Conservation (phyloP, 2,888 invertebrate species). For the Ommatoiulus sabulosus region DNA sequence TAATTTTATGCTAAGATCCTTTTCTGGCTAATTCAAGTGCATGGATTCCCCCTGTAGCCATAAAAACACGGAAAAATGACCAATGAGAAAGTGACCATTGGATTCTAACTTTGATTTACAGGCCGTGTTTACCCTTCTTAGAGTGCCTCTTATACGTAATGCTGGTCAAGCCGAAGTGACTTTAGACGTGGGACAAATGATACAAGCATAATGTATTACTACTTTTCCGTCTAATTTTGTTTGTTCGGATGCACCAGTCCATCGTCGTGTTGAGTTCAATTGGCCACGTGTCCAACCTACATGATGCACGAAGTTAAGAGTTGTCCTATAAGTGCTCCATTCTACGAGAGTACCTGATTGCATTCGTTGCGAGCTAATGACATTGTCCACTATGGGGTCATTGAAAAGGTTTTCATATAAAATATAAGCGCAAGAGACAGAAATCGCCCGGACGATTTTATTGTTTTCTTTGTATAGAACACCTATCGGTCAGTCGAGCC, state of each 20-base stretch:
- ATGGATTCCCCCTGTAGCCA: background rate
- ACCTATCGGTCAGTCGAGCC: background rate
- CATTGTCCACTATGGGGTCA: conserved; percentile 4
- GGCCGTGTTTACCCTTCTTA: conserved; percentile 46
- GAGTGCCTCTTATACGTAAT: conserved; percentile 38
- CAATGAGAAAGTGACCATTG: conserved; percentile 48
- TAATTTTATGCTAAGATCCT: conserved; percentile 45
- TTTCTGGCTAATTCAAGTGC: conserved; percentile 47
- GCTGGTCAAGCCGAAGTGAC: conserved; percentile 16
- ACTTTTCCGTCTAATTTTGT: conserved; percentile 49
- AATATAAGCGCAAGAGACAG: background rate
- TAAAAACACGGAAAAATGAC: conserved; percentile 44
- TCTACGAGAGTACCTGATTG: conserved; percentile 52
- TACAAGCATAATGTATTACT: conserved; percentile 51
- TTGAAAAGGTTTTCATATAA: conserved; percentile 1
- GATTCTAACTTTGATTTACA: conserved; percentile 52
- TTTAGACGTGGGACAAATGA: conserved; percentile 49
- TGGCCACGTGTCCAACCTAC: conserved; percentile 52
- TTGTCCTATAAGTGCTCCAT: conserved; percentile 42
- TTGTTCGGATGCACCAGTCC: conserved; percentile 47
- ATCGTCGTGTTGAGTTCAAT: conserved; percentile 39
- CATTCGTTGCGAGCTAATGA: conserved; percentile 49
- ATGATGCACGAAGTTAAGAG: conserved; percentile 49
- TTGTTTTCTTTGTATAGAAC: background rate
- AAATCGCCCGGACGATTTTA: background rate